Percentiles rank a stretch among this genome's conserved stretches.
Conservation (phyloP, 2,888 invertebrate genomes). For the Cerastoderma edule region DNA sequence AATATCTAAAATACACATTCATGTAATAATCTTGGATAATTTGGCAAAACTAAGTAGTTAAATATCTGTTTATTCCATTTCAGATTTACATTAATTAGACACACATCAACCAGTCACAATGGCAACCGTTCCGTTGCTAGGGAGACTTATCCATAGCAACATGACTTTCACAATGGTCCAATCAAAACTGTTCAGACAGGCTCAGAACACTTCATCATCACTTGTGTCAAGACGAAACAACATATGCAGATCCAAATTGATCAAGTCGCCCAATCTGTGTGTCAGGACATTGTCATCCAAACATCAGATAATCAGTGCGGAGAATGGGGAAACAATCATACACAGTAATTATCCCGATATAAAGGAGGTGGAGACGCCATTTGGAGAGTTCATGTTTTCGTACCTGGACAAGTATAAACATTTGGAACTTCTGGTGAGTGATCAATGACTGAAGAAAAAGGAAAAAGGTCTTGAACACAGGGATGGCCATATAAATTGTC, state of each 20-base stretch:
- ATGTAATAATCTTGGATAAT: not conserved
- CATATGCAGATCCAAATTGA: not conserved
- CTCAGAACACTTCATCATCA: not conserved
- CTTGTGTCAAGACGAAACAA: not conserved
- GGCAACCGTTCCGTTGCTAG: not conserved
- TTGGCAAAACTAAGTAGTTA: not conserved
- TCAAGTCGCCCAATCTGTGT: not conserved
- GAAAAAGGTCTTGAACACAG: no score
- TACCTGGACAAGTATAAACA: conserved; percentile 50
- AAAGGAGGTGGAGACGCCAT: conserved; percentile 33
- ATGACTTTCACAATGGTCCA: not conserved
- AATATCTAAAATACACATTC: no score
- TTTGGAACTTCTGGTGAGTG: conserved; percentile 47
- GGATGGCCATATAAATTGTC: no score
- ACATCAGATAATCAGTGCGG: conserved; percentile 9
- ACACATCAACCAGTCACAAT: not conserved
- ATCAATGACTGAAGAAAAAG: no score
- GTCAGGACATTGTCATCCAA: not conserved
- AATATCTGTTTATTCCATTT: not conserved
- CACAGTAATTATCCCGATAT: conserved; percentile 49
- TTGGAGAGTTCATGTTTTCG: conserved; percentile 58
- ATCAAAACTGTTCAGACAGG: not conserved
- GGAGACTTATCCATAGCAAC: conserved; percentile 4
- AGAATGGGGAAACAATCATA: conserved; percentile 55
- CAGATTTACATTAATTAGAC: not conserved